Evolutionary conservation across 1,140 invertebrate species (phyloP).

Genomic region (Drosophila lini): DNA sequence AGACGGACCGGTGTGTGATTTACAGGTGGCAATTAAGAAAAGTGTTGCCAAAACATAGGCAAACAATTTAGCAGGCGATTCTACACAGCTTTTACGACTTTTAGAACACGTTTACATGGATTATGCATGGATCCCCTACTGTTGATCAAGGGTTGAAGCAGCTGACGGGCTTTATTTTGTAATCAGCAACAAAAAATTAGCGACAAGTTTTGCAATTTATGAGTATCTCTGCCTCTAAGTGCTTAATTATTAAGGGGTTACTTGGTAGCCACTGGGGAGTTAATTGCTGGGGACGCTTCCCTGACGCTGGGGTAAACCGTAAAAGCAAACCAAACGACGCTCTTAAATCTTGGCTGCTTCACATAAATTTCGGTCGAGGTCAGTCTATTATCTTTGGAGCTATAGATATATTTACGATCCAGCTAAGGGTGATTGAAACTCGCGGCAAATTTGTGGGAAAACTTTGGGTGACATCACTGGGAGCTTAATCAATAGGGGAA

Average conservation of each 20-base stretch:
- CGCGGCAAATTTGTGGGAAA: conserved; percentile 27
- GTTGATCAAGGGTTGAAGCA: conserved; percentile 12
- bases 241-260: conserved; percentile 30
- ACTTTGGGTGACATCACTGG: conserved; percentile 39
- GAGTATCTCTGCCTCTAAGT: conserved; percentile 1
- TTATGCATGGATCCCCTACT: neutral
- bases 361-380: conserved; percentile 45
- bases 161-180: conserved; percentile 5
- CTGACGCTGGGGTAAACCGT: conserved; percentile 2
- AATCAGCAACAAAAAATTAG: conserved; percentile 19
- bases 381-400: conserved; percentile 13
- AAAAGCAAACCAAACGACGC: conserved; percentile 17
- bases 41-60: conserved; percentile 45
- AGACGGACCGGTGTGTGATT: conserved; percentile 19
- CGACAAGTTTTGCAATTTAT: conserved; percentile 32
- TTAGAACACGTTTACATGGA: conserved; percentile 36
- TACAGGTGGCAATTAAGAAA: conserved; percentile 51
- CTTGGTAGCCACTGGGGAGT: conserved; percentile 18
- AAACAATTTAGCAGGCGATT: conserved; percentile 41
- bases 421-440: conserved; percentile 33
- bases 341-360: conserved; percentile 37
- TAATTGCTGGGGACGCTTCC: conserved; percentile 10
- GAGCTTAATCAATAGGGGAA: neutral
- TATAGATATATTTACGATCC: conserved; percentile 29
- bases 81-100: conserved; percentile 31